Evolutionary conservation across 2,888 invertebrate genomes (phyloP).

Genomic region (Microctonus aethiopoides): DNA sequence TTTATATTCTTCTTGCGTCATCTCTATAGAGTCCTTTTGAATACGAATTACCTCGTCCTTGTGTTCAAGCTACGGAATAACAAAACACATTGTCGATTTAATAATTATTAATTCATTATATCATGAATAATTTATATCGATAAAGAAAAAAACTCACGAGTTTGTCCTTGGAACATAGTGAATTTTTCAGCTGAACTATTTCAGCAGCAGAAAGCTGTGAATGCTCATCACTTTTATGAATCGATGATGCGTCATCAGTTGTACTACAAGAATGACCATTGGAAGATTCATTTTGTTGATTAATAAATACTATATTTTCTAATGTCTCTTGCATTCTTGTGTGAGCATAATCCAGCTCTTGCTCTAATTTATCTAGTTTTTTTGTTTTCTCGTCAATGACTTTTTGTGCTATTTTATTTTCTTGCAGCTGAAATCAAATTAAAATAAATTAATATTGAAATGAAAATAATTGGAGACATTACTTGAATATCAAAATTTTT

Average conservation of each 20-base stretch:
- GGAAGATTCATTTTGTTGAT: constrained; percentile 39
- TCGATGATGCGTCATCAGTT: not conserved
- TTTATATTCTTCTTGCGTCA: constrained; percentile 59
- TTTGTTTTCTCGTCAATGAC: constrained; percentile 50
- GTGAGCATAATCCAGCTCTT: constrained; percentile 57
- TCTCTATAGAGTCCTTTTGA: constrained; percentile 59
- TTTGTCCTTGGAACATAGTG: constrained; percentile 59
- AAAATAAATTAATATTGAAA: not conserved
- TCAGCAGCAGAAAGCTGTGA: constrained; percentile 45
- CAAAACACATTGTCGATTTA: constrained; percentile 3
- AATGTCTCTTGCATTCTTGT: constrained; percentile 59
- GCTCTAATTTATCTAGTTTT: constrained; percentile 55
- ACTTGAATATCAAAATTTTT: not conserved
- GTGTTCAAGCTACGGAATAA: constrained; percentile 54
- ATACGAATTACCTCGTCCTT: constrained; percentile 61
- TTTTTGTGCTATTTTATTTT: constrained; percentile 51
- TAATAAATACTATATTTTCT: constrained; percentile 50
- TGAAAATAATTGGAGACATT: not conserved
- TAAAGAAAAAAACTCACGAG: constrained; percentile 52
- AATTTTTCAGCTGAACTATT: constrained; percentile 54
- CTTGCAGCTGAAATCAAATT: constrained; percentile 48
- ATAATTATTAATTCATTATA: not conserved
- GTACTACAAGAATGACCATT: not conserved
- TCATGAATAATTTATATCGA: constrained; percentile 18
- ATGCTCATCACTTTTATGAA: constrained; percentile 43